Base-by-base conservation (phyloP, 2,797 vertebrate genomes). In the Chrosomus eos region DNA sequence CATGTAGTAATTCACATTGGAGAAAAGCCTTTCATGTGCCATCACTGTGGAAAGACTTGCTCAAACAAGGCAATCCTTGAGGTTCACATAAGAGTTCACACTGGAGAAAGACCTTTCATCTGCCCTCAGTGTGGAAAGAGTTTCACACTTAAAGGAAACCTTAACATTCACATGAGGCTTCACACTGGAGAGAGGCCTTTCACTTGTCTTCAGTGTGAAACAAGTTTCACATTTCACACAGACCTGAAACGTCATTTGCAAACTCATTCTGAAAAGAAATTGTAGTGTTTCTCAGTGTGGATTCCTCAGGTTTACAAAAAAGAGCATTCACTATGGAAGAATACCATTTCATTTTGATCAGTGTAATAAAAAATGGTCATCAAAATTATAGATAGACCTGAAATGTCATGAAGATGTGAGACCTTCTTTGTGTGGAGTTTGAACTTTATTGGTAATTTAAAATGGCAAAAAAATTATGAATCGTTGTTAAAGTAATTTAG, bases 111-210 rank as follows among this genome's bases (percentile, higher is more conserved):
- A 53, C 73, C 73, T 58, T 76, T 16, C 7, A 76, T 13, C 1
- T 76, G 73, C 13, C 21, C 73, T n/a, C 31, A 76, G 13, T 74
- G 72, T 33, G 72, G 45, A 33, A 74, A 53, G 72, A 74, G 45
- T 33, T 74, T 74, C 28, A 58, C 51, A n/a, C 53, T 55, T 23
- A 76, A 76, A 76, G 73, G 73, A n/a, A 76, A 76, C 51, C 73
- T 76, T 55, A 55, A 76, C 13, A 55, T 38, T 55, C 73, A 76
- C 51, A 58, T 4, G 73, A 76, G 73, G 51, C 48, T 55, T 38
- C 73, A 76, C 51, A 55, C 73, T n/a, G 73, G 73, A 76, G 73
- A 58, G 11, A 76, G 53, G 51, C 73, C 73, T 2, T n/a, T 76
- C 13, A 76, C 51, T 1, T 76, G 48, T 76, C 31, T 14, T 38